Conservation (phyloP, 2,888 invertebrate species). For the Furcula furcula region DNA sequence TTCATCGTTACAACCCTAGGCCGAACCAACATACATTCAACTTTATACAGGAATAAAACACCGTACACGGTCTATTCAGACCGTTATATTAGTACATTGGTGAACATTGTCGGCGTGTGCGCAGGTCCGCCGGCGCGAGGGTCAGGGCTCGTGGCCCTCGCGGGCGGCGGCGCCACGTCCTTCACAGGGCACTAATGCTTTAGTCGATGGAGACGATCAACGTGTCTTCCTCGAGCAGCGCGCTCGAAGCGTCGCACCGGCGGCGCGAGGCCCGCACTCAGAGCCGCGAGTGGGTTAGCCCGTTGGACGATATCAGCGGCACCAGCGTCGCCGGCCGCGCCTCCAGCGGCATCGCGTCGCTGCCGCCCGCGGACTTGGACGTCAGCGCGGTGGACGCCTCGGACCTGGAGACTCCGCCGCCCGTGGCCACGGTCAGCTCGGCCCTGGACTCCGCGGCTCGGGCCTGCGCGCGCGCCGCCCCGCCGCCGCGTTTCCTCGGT, state of each 20-base stretch:
- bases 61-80: background rate
- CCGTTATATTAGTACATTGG: conserved; percentile 19
- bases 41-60: background rate
- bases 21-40: conserved; percentile 39
- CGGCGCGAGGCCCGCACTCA: conserved; percentile 66
- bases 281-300: conserved; percentile 63
- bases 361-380: conserved; percentile 62
- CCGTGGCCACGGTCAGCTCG: conserved; percentile 39
- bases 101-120: conserved; percentile 4
- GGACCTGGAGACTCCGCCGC: conserved; percentile 54
- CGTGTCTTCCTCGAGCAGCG: conserved; percentile 59
- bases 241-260: conserved; percentile 41
- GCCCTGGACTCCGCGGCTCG: conserved; percentile 48
- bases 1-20: conserved; percentile 73
- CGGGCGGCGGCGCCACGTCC: conserved; percentile 23
- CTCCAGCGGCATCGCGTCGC: conserved; percentile 62
- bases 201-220: conserved; percentile 67
- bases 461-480: conserved; percentile 52
- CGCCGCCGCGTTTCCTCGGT: conserved; percentile 64
- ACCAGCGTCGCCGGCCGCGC: conserved; percentile 52
- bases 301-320: conserved; percentile 66
- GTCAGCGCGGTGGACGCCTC: conserved; percentile 78
- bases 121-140: conserved; percentile 31
- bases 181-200: conserved; percentile 20
- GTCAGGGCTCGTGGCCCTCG: conserved; percentile 60